Conservation (phyloP, 92 coral and sea anemone genomes). For the Umimayanthus kanabou region DNA sequence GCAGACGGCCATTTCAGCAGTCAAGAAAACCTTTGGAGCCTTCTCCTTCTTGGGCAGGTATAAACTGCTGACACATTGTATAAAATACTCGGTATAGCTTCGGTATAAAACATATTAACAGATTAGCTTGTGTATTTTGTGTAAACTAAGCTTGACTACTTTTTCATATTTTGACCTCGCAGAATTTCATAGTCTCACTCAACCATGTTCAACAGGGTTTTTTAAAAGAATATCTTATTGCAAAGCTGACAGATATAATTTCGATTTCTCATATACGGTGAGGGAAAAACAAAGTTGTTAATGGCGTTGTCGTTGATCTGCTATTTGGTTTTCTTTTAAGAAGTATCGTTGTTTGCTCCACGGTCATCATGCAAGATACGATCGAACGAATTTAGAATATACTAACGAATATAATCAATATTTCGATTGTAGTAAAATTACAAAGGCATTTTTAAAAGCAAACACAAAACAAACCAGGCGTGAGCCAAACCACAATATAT, state of each 20-base stretch:
- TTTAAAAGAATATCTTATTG: not conserved
- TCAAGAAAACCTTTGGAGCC: constrained; percentile 29
- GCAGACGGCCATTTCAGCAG: constrained; percentile 21
- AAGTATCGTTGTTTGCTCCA: no score
- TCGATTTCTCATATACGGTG: not conserved
- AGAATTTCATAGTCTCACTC: not conserved
- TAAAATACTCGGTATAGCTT: not conserved
- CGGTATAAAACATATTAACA: no score
- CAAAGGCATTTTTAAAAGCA: no score
- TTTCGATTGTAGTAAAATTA: no score
- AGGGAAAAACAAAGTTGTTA: not conserved
- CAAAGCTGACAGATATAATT: no score
- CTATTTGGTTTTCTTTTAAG: no score
- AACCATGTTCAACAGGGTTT: not conserved
- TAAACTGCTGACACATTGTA: not conserved
- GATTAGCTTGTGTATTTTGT: not conserved
- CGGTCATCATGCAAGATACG: no score
- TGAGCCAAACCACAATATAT: no score
- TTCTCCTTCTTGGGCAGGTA: constrained; percentile 34
- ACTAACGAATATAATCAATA: no score
- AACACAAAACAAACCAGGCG: no score
- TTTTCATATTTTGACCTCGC: not conserved
- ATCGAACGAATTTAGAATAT: no score
- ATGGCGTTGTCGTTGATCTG: no score
- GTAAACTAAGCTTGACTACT: not conserved